Evolutionary conservation across 2,888 invertebrate species (phyloP), one percentile per base, ranked within the genome.

Genomic region (Drosophila parthenogenetica): DNA sequence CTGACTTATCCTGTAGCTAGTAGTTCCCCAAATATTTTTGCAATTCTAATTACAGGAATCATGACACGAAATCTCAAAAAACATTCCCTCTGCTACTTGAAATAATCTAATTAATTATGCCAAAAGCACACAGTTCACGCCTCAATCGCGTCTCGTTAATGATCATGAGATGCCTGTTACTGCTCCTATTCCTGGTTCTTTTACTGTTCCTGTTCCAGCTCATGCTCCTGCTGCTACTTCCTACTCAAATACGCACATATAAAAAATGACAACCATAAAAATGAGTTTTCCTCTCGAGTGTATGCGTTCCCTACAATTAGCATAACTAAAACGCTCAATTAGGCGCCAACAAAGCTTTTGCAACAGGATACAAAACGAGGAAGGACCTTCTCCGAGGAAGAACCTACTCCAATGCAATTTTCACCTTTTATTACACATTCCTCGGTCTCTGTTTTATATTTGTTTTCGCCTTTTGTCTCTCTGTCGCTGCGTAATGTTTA

Each of bases 241-340:
- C 35, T 13, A 35, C 35, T 13, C 13, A 35, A 13, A 35, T 13
- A 13, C 4, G 8, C 62, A 43, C 69, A 58, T 59, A 62, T 69
- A 77, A 76, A 69, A 76, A 77, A 76, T 73, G 69, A 62, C 69
- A 69, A 69, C 59, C 55, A 76, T 77, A 73, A 76, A 76, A 60
- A 51, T 72, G 72, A 77, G 77, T 46, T 57, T 17, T 39, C 22
- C 29, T 17, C 16, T 13, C 42, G 22, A 22, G 43, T 14, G 43
- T 17, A 19, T 17, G 19, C 37, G 25, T 37, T 45, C 45, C 64
- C 66, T 64, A 73, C 87, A 87, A 88, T 86, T 86, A 88, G 88
- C 86, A 88, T 86, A 86, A 81, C 88, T 86, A 86, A 86, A 83
- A 86, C 73, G 83, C 81, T 82, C 88, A 88, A 86, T 86, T 86